Evolutionary conservation across 1,140 invertebrate species (phyloP), one percentile per base, ranked within the genome.

Genomic region (Drosophila murphyi): DNA sequence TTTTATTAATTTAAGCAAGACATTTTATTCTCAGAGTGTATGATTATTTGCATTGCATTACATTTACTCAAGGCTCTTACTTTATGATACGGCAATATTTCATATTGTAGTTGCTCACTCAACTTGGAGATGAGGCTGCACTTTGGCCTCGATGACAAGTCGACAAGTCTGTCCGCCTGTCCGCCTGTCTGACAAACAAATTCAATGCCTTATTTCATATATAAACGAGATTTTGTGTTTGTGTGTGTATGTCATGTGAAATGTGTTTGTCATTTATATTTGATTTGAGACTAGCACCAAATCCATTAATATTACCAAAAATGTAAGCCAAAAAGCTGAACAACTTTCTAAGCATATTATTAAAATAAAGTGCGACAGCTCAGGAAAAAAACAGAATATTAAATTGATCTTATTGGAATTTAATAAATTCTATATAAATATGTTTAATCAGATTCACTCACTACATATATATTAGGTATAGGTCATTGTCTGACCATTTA

Each of bases 21-120:
- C 20, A 20, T 20, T 20, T 20, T 20, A 1, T 20, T 20, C 20
- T 20, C 20, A 1, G 20, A 20, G 20, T 20, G 20, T 20, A 20
- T 20, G 20, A 74, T 70, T 57, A 71, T 70, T 48, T 69, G 50
- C 50, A 63, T 77, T 74, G 57, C 75, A 73, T 74, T 77, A 73
- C 60, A 75, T 75, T 55, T 51, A 60, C 52, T 52, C 47, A 75
- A 63, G 72, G 28, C 29, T 68, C 47, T 20, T 55, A 69, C 37
- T 64, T 76, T 70, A 59, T 70, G 72, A 70, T 56, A 75, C 48
- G 29, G 54, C 72, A 71, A 45, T 75, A 73, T 69, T 69, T 73
- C 56, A 69, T 61, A 60, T 61, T 54, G 32, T 57, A 35, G 32
- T 5, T 35, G 43, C 35, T 55, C 12, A n/a, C 8, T 32, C 29